Evolutionary conservation across 2,888 invertebrate species (phyloP).

Genomic region (Ferdinandea cuprea): DNA sequence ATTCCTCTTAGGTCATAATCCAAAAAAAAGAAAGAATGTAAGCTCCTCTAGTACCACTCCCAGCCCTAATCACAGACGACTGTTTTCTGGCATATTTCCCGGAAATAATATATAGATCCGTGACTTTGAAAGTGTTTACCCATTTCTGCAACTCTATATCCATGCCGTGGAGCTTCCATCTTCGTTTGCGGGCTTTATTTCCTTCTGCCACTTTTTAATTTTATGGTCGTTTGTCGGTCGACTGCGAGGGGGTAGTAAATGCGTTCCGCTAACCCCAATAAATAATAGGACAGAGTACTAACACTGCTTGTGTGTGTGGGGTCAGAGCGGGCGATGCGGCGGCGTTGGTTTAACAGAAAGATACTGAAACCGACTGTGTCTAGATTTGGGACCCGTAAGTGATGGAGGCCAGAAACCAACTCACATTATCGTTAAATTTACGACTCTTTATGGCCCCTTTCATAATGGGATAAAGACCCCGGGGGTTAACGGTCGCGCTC

Average conservation of each 20-base stretch:
- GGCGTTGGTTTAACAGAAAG: conserved; percentile 32
- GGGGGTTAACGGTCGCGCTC: conserved; percentile 69
- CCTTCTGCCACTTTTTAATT: conserved; percentile 67
- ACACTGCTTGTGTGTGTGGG: conserved; percentile 3
- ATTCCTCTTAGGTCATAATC: too few species aligned
- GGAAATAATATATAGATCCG: conserved; percentile 57
- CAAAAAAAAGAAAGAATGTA: too few species aligned
- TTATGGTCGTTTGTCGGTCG: conserved; percentile 66
- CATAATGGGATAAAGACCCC: conserved; percentile 72
- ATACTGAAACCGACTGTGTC: conserved; percentile 41
- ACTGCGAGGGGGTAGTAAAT: conserved; percentile 64
- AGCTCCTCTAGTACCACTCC: background rate
- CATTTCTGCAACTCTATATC: conserved; percentile 37
- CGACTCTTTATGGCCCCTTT: conserved; percentile 70
- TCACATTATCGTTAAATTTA: conserved; percentile 74
- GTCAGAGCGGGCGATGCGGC: too few species aligned
- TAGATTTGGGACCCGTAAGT: conserved; percentile 25
- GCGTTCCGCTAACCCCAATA: conserved; percentile 64
- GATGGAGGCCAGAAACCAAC: conserved; percentile 58
- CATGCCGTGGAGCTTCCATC: background rate
- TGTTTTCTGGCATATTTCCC: conserved; percentile 63
- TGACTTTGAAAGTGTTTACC: conserved; percentile 68
- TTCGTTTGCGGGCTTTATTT: conserved; percentile 27
- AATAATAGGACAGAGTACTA: conserved; percentile 60
- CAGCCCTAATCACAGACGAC: background rate